A percentile compares a stretch with the other conserved stretches of the same genome.
Conservation (phyloP, 1,140 invertebrate species). For the Littorina saxatilis region DNA sequence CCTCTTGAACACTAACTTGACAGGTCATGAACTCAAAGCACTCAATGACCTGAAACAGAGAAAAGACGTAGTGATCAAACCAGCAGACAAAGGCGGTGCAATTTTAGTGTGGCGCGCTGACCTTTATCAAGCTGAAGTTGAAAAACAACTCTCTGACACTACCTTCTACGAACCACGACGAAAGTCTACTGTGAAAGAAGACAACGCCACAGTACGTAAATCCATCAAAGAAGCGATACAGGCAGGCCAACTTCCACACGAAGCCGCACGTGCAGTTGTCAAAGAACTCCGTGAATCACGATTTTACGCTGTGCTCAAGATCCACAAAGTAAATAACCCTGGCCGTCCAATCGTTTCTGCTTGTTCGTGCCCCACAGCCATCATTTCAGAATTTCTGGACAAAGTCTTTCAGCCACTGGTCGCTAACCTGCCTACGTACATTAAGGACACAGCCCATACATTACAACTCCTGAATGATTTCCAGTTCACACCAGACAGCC, state of each 20-base stretch:
- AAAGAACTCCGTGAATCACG: too few relatives aligned
- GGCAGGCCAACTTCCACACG: too few relatives aligned
- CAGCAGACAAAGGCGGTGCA: slow-evolving; percentile 6
- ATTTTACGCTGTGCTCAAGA: background rate
- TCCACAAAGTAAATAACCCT: slow-evolving; percentile 14
- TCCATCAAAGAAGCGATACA: background rate
- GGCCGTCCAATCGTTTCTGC: slow-evolving; percentile 2
- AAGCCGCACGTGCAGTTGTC: too few relatives aligned
- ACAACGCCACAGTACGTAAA: background rate
- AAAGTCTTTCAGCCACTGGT: too few relatives aligned
- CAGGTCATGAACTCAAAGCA: background rate
- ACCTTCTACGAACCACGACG: background rate
- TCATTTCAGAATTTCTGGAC: background rate
- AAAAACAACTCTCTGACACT: background rate
- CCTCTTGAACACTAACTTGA: background rate
- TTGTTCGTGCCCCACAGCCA: background rate
- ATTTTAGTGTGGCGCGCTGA: background rate
- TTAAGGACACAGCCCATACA: slow-evolving; percentile 1
- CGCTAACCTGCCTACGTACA: background rate
- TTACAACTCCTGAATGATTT: background rate
- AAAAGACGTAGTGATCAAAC: slow-evolving; percentile 3
- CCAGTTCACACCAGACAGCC: too few relatives aligned
- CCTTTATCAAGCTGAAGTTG: background rate
- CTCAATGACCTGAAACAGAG: background rate
- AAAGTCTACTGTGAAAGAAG: background rate